Conservation (phyloP, 2,888 invertebrate genomes). For the Chymomyza procnemis region DNA sequence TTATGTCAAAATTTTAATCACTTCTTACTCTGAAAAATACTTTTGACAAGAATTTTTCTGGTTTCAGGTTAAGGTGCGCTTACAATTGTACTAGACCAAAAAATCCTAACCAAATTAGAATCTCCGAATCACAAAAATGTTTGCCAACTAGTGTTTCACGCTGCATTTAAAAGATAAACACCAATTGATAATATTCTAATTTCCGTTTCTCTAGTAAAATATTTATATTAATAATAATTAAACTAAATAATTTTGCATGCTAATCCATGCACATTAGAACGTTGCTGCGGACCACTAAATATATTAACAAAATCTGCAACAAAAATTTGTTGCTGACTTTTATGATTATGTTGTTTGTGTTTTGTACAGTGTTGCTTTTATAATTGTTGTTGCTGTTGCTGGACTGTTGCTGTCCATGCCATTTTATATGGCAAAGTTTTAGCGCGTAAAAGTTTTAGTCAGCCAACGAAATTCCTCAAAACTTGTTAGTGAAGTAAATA, state of each 20-base stretch:
- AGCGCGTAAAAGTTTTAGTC: slow-evolving; percentile 59
- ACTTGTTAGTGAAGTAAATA: slow-evolving; percentile 75
- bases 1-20: too few relatives aligned
- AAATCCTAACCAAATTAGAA: too few relatives aligned
- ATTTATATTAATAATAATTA: slow-evolving; percentile 66
- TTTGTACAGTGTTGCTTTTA: background rate
- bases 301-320: background rate
- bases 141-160: slow-evolving; percentile 36
- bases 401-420: slow-evolving; percentile 37
- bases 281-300: background rate
- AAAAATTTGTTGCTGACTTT: background rate
- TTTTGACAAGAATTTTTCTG: too few relatives aligned
- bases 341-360: background rate
- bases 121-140: too few relatives aligned
- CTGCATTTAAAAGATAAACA: slow-evolving; percentile 57
- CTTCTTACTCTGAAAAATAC: too few relatives aligned
- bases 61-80: too few relatives aligned
- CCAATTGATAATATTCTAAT: slow-evolving; percentile 65
- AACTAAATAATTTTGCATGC: slow-evolving; percentile 63
- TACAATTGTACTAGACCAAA: too few relatives aligned
- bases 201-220: slow-evolving; percentile 35
- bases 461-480: slow-evolving; percentile 61
- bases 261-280: slow-evolving; percentile 48
- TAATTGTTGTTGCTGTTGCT: background rate
- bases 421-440: slow-evolving; percentile 62